Base-by-base conservation (phyloP, 1,140 invertebrate species). In the Chironomus tepperi region DNA sequence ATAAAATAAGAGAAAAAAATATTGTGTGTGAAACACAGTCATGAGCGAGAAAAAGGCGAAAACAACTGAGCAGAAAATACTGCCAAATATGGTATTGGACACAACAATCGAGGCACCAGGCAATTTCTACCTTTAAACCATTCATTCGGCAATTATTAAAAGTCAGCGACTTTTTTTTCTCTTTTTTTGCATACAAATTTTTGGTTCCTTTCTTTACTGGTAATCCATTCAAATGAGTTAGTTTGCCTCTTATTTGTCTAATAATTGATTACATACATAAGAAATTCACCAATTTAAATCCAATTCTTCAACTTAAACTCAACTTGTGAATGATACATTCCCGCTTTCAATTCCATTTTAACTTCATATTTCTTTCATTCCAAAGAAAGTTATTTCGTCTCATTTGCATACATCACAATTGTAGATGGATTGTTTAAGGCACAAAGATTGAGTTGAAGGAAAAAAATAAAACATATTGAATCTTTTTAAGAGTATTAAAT, bases 121-220 rank as follows among this genome's bases (percentile, higher is more conserved):
- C 16, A 18, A 70, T 70, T 18, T 70, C 24, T 70, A 70, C 65
- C 65, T 70, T 70, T 70, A 70, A 57, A 70, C 65, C 65, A 70
- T 70, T 70, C 47, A 70, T 70, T 70, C 47, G 65, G 65, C 65
- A 70, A 70, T 70, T 70, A 70, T 70, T 70, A 70, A 21, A 21
- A 70, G 19, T 70, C 65, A 70, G 65, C 47, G 65, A 18, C 65
- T 70, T 70, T 70, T 70, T 18, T 9, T n/a, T n/a, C n/a, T n/a
- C n/a, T n/a, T n/a, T 70, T 70, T 70, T 18, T 21, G 18, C 65
- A 57, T 15, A 57, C 47, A 57, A 57, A 12, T 57, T 57, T 57
- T 57, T n/a, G n/a, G n/a, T n/a, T n/a, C n/a, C 15, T 57, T 57
- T 57, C 47, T 57, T 57, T 57, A 34, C 24, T 57, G 12, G n/a